Evolutionary conservation across 1,140 invertebrate genomes (phyloP).

Genomic region (Pseudoatta argentina): DNA sequence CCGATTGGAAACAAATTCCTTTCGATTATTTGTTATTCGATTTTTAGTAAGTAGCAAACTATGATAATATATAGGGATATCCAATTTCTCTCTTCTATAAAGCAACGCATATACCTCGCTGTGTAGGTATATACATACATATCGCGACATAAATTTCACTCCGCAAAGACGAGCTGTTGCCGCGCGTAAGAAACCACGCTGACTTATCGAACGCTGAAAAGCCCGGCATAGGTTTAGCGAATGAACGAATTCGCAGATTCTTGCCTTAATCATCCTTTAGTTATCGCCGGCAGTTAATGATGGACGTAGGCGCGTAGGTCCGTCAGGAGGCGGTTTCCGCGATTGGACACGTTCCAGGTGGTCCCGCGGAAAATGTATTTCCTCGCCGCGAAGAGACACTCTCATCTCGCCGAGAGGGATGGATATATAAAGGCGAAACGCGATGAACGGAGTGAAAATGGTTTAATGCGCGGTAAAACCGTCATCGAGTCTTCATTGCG

Average conservation of each 20-base stretch:
- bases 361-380: slow-evolving; percentile 50
- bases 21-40: slow-evolving; percentile 9
- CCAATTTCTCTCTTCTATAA: neutral
- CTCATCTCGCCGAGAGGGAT: slow-evolving; percentile 15
- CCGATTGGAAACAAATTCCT: neutral
- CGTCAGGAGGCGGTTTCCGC: slow-evolving; percentile 31
- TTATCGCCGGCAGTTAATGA: slow-evolving; percentile 58
- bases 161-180: neutral
- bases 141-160: slow-evolving; percentile 16
- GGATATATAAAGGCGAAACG: slow-evolving; percentile 28
- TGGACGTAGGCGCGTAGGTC: slow-evolving; percentile 14
- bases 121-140: neutral
- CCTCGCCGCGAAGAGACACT: slow-evolving; percentile 33
- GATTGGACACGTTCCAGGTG: slow-evolving; percentile 76
- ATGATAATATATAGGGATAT: neutral
- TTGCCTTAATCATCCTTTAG: slow-evolving; percentile 60
- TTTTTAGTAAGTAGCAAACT: neutral
- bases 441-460: slow-evolving; percentile 77
- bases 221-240: slow-evolving; percentile 17
- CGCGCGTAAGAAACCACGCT: slow-evolving; percentile 8
- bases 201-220: slow-evolving; percentile 24
- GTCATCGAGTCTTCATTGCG: slow-evolving; percentile 66
- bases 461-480: slow-evolving; percentile 79
- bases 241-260: slow-evolving; percentile 31
- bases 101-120: neutral